Evolutionary conservation across 2,888 invertebrate genomes (phyloP), one percentile per base, ranked within the genome.

Genomic region (Poecilobothrus nobilitatus): DNA sequence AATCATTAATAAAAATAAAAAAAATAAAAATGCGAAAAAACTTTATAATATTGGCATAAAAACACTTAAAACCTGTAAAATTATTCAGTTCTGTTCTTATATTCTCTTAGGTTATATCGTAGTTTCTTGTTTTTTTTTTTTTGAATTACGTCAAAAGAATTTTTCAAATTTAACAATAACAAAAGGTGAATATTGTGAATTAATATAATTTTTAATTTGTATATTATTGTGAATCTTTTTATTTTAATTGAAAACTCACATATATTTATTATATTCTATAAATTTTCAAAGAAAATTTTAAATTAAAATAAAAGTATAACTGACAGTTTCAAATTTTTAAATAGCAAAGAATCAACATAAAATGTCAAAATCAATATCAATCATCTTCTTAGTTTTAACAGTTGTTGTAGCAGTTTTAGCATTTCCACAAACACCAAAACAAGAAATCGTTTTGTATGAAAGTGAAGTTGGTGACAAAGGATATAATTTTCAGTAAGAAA

Each of bases 401-500:
- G 15, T 18, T 18, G 18, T 53, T 6, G 15, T 15, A 3, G 53
- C 27, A 20, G 21, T 9, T 12, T 62, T 21, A 62, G 10, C 62
- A 27, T 27, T 18, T 22, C 27, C 27, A 27, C n/a, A 65, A 37
- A n/a, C 65, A 20, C n/a, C 1, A 34, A 20, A 65, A 8, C 20
- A 65, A 20, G 69, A 69, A 69, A 69, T 69, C 27, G 67, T 69
- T 37, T 27, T 69, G 61, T 69, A 69, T 63, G 69, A 69, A 63
- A 62, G 37, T 34, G 69, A 68, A 33, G 68, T 66, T 12, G 71
- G 68, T 44, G 71, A 71, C 61, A 70, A 66, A 20, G 66, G 70
- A 20, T 70, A 71, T 62, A 66, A 67, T 67, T 71, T 71, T 33
- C 69, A 68, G 71, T 71, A 67, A 61, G 66, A 37, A 66, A 37